phyloP scores from a whole-genome alignment of 2,113 vertebrate species.

The Microcebus jonahi region DNA sequence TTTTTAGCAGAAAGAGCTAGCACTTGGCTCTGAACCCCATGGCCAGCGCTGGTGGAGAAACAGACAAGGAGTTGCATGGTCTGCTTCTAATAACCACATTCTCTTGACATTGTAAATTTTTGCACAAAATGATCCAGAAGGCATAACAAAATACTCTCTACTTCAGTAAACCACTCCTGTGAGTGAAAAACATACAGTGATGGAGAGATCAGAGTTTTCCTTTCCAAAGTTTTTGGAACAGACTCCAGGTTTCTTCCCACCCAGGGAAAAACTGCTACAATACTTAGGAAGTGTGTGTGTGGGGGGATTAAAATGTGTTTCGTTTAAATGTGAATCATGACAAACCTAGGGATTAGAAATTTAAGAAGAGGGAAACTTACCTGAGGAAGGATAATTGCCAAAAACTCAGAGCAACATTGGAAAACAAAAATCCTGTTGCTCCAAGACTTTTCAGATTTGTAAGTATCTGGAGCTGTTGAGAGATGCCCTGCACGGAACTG shows the following conservation, averaged over 20 bases:
- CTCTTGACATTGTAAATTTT: slow-evolving; percentile 46
- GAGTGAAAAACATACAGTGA: not conserved
- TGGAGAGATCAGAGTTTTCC: not conserved
- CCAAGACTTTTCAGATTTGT: not conserved
- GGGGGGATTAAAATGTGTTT: slow-evolving; percentile 54
- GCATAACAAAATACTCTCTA: slow-evolving; percentile 24
- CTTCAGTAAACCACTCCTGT: not conserved
- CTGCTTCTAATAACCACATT: slow-evolving; percentile 8
- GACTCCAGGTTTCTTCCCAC: slow-evolving; percentile 1
- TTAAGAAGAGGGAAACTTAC: slow-evolving; percentile 55
- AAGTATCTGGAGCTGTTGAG: not conserved
- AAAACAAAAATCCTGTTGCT: not conserved
- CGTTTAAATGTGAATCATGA: slow-evolving; percentile 57
- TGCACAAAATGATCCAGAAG: slow-evolving; percentile 56
- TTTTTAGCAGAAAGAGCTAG: slow-evolving; percentile 53
- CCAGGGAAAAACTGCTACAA: slow-evolving; percentile 10
- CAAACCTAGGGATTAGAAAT: slow-evolving; percentile 40
- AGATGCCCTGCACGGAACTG: too few relatives aligned
- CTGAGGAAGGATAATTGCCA: not conserved
- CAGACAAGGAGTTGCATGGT: not conserved
- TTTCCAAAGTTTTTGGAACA: slow-evolving; percentile 21
- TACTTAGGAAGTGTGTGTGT: not conserved
- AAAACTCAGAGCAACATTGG: not conserved
- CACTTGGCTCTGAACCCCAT: not conserved
- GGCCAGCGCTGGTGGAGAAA: slow-evolving; percentile 27